Conservation (phyloP, 2,113 vertebrate species). For the Helogale parvula region DNA sequence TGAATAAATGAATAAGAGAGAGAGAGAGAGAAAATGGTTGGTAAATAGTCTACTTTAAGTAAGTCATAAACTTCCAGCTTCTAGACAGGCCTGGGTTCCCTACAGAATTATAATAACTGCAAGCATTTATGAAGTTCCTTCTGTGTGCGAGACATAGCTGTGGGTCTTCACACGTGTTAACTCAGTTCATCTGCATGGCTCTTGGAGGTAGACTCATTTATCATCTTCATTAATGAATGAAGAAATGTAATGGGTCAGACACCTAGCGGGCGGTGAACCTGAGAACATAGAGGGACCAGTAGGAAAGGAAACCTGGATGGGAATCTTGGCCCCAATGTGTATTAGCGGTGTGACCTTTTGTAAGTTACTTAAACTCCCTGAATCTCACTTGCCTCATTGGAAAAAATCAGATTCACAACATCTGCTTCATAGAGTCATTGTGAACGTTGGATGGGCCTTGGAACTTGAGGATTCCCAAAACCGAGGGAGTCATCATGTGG, state of each 20-base stretch:
- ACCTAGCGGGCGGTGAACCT: neutral
- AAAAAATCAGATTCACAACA: constrained; percentile 51
- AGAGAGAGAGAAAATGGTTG: neutral
- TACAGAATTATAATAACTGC: neutral
- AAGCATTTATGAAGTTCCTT: neutral
- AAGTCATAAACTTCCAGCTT: neutral
- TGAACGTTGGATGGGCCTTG: neutral
- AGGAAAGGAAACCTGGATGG: neutral
- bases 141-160: neutral
- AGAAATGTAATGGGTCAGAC: neutral
- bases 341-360: neutral
- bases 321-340: neutral
- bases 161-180: neutral
- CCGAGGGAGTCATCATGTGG: neutral
- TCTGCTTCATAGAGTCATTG: neutral
- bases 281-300: neutral
- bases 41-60: neutral
- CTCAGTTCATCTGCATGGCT: neutral
- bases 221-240: neutral
- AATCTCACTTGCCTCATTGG: constrained; percentile 42
- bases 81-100: neutral
- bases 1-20: neutral
- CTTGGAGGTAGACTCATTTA: neutral
- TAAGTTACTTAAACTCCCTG: constrained; percentile 43
- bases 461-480: constrained; percentile 21